Evolutionary conservation across 2,888 invertebrate genomes (phyloP).

Genomic region (Frankliniella fusca): DNA sequence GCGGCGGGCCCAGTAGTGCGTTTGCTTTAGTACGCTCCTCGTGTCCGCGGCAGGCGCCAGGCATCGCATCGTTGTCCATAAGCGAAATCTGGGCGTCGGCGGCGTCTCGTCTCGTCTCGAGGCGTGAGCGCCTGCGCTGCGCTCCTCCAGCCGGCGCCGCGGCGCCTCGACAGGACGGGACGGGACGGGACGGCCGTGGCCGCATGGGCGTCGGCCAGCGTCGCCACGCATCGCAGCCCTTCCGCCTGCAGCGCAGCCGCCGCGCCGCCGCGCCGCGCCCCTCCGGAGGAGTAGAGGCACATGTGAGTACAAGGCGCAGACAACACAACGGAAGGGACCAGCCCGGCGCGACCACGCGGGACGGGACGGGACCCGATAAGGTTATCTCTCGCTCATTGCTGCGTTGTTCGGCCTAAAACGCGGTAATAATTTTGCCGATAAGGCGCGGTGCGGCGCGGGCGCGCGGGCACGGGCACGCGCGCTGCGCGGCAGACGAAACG

Average conservation of each 20-base stretch:
- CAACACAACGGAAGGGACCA: no score
- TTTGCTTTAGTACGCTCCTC: constrained; percentile 11
- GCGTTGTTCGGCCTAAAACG: no score
- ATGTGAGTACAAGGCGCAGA: neutral
- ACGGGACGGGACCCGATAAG: no score
- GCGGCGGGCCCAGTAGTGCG: neutral
- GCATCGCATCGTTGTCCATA: neutral
- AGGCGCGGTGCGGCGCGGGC: neutral
- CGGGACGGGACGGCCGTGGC: no score
- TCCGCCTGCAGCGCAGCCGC: neutral
- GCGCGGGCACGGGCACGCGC: neutral
- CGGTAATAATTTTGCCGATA: no score
- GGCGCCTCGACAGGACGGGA: constrained; percentile 41
- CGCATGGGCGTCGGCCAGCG: constrained; percentile 37
- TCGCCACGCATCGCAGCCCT: neutral
- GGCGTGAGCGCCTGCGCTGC: constrained; percentile 35
- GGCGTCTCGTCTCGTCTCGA: neutral
- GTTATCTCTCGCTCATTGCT: no score
- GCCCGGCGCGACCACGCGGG: no score
- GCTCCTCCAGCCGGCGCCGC: constrained; percentile 39
- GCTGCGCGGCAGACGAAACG: neutral
- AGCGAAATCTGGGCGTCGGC: neutral
- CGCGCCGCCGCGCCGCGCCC: neutral
- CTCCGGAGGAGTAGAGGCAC: neutral
- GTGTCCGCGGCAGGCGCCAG: constrained; percentile 6